Conservation (phyloP, 2,797 vertebrate genomes). For the Hylomyscus alleni region DNA sequence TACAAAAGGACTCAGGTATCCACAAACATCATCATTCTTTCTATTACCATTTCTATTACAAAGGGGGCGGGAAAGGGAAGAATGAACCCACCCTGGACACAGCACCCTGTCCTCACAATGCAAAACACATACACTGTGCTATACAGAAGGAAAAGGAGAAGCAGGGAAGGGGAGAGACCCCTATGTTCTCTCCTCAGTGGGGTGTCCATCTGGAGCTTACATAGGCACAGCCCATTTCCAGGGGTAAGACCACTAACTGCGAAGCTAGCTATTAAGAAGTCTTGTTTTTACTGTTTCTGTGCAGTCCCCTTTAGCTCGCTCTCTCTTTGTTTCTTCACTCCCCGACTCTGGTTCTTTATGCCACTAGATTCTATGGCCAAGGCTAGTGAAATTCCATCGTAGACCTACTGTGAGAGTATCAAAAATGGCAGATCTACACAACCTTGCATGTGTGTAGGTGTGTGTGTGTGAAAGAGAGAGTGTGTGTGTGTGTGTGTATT, state of each 20-base stretch:
- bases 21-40: neutral
- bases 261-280: neutral
- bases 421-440: neutral
- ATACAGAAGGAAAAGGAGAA: neutral
- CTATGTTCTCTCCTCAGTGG: neutral
- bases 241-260: neutral
- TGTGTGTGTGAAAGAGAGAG: neutral
- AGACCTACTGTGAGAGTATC: neutral
- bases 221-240: neutral
- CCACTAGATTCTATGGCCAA: neutral
- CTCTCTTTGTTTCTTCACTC: neutral
- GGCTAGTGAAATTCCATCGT: neutral
- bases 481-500: neutral
- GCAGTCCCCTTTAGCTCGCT: neutral
- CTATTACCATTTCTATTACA: neutral
- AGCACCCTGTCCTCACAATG: neutral
- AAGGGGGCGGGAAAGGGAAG: neutral
- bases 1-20: conserved; percentile 31
- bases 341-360: neutral
- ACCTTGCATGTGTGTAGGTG: neutral
- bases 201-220: neutral
- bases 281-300: neutral
- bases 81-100: neutral
- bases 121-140: neutral
- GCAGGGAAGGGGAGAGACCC: neutral